Evolutionary conservation across 2,113 vertebrate genomes (phyloP).

Genomic region (Vidua macroura): DNA sequence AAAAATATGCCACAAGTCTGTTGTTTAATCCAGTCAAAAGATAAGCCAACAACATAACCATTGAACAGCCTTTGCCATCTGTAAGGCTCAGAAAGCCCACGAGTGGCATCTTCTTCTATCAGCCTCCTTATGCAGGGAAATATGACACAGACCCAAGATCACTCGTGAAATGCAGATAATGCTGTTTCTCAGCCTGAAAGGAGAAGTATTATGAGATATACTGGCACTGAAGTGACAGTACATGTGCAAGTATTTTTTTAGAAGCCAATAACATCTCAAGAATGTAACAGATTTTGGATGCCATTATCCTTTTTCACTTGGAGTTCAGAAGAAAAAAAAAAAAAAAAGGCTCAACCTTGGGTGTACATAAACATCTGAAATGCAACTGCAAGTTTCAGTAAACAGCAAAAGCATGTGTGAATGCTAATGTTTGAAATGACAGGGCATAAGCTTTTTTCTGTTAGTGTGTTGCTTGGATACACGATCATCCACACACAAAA

Average conservation of each 20-base stretch:
- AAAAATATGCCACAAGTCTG: neutral
- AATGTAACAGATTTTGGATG: neutral
- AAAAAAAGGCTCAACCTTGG: neutral
- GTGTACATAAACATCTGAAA: neutral
- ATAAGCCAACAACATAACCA: neutral
- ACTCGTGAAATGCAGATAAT: neutral
- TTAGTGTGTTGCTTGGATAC: constrained; percentile 55
- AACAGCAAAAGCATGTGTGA: neutral
- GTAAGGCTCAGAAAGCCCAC: neutral
- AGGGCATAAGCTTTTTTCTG: neutral
- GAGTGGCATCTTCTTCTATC: neutral
- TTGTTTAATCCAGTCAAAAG: neutral
- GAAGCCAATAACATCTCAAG: neutral
- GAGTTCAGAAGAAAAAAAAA: neutral
- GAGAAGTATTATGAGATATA: neutral
- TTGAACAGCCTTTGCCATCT: neutral
- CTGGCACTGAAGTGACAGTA: neutral
- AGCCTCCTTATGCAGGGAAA: neutral
- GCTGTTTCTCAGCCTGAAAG: neutral
- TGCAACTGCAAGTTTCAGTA: neutral
- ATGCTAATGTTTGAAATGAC: neutral
- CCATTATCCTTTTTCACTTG: neutral
- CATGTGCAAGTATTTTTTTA: neutral
- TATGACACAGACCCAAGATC: neutral
- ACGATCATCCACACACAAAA: neutral